These are phyloP conservation scores for Galagoides demidoff DNA, from an alignment of 2,797 vertebrate genomes.

Conservation along the genomic window DNA sequence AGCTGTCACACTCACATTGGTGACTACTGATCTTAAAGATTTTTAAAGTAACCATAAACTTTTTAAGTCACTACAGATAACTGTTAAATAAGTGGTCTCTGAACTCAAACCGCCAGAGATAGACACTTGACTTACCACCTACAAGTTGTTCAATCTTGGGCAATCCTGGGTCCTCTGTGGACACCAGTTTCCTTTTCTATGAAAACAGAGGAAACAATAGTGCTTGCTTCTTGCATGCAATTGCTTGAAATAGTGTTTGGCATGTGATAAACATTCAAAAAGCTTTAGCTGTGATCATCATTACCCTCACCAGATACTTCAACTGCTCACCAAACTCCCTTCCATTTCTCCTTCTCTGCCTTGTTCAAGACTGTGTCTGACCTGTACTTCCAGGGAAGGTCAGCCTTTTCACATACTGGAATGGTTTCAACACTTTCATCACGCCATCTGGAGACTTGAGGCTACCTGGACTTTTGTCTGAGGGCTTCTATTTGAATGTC, in stretches of 20 bases:
- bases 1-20: neutral
- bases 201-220: neutral
- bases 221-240: neutral
- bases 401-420: neutral
- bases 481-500: constrained; percentile 23
- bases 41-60: neutral
- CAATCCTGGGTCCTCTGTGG: neutral
- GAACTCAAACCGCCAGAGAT: neutral
- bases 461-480: neutral
- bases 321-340: neutral
- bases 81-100: neutral
- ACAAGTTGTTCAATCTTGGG: neutral
- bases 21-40: neutral
- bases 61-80: neutral
- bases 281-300: neutral
- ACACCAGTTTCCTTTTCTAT: neutral
- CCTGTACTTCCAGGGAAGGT: neutral
- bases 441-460: neutral
- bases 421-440: neutral
- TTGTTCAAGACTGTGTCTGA: neutral
- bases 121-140: neutral
- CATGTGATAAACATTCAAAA: neutral
- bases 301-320: neutral
- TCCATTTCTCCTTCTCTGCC: neutral
- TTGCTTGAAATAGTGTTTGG: neutral